Percentiles rank a stretch among this genome's conserved stretches.
Conservation (phyloP, 2,113 vertebrate genomes). For the Heptranchias perlo region DNA sequence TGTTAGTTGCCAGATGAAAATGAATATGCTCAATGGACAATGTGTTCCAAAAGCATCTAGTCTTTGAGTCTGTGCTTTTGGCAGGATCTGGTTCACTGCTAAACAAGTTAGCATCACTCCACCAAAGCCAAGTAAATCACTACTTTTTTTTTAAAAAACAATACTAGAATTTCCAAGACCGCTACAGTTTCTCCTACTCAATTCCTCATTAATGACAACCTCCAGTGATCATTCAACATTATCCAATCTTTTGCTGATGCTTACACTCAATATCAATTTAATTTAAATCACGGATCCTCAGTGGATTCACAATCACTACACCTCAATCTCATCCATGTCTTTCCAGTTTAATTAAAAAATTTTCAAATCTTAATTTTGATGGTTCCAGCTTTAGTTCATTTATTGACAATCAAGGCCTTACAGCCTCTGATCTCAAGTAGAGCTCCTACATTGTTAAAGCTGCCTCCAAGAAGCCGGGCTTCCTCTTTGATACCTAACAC, state of each 20-base stretch:
- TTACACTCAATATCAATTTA: too few relatives aligned
- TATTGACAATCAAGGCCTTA: background rate
- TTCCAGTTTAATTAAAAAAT: background rate
- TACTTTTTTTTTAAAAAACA: background rate
- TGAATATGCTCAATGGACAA: background rate
- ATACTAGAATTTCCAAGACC: background rate
- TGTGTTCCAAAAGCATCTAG: background rate
- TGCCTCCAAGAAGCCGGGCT: background rate
- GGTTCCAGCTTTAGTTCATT: background rate
- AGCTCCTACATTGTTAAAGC: background rate
- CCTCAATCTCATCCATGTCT: background rate
- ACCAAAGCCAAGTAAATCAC: background rate
- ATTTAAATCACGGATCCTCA: background rate
- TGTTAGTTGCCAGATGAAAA: background rate
- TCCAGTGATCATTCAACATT: background rate
- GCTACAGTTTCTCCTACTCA: background rate
- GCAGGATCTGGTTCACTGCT: background rate
- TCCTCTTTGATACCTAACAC: background rate
- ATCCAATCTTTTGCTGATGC: too few relatives aligned
- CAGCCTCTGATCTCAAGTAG: background rate
- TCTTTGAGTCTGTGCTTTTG: background rate
- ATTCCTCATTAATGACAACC: background rate
- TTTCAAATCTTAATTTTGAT: background rate
- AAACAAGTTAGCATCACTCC: background rate
- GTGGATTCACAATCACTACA: background rate